A percentile compares a stretch with the other conserved stretches of the same genome.
Conservation (phyloP, 2,888 invertebrate species). For the Philonicus albiceps region DNA sequence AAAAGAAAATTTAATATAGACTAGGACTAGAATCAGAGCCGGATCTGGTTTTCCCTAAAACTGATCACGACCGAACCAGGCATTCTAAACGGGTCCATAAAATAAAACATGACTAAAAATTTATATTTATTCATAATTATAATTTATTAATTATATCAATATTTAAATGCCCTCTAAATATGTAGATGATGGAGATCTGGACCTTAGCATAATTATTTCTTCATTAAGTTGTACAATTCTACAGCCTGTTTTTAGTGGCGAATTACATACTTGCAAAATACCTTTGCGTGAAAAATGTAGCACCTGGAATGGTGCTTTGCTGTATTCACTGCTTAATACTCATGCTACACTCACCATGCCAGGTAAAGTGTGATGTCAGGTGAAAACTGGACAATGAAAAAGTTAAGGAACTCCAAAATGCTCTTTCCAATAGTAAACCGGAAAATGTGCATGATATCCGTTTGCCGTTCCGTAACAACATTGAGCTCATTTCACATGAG, state of each 20-base stretch:
- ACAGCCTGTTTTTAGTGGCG: background rate
- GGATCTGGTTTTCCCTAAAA: too few species aligned
- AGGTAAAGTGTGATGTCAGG: background rate
- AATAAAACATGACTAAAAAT: too few species aligned
- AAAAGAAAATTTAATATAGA: too few species aligned
- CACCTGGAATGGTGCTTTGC: background rate
- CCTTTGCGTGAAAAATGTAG: background rate
- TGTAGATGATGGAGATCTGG: too few species aligned
- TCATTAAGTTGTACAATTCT: constrained; percentile 2
- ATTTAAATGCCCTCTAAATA: too few species aligned
- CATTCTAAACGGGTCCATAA: too few species aligned
- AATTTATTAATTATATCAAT: too few species aligned
- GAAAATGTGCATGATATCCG: background rate
- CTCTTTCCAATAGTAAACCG: background rate
- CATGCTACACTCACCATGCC: background rate
- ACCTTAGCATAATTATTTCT: constrained; percentile 12
- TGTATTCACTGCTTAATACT: background rate
- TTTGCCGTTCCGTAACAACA: background rate
- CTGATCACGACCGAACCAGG: too few species aligned
- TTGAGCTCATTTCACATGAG: background rate
- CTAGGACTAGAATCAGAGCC: too few species aligned
- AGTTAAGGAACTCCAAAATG: background rate
- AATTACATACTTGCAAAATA: background rate
- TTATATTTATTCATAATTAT: too few species aligned
- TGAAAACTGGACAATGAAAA: background rate